A percentile compares a stretch with the other conserved stretches of the same genome.
These are phyloP conservation scores for Paradoxurus hermaphroditus DNA, from an alignment of 2,113 vertebrate species.

Conservation along the genomic window DNA sequence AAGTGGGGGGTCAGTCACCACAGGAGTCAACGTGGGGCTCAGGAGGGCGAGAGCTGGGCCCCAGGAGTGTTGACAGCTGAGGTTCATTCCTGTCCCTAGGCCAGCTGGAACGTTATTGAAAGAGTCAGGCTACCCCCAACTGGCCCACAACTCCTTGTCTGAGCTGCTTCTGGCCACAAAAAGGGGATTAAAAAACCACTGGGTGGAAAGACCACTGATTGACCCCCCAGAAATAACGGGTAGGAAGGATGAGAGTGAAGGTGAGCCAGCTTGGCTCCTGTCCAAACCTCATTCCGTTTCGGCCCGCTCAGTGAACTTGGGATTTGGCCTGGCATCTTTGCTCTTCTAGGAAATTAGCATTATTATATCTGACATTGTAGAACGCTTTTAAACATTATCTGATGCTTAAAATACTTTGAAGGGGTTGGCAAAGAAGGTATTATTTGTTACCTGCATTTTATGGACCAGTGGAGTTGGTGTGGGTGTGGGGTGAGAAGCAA, in stretches of 20 bases:
- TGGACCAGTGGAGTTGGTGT: not conserved
- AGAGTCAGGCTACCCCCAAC: not conserved
- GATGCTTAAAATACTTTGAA: not conserved
- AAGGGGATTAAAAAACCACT: not conserved
- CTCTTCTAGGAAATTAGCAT: conserved; percentile 48
- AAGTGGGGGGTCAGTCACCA: not conserved
- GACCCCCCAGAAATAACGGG: not conserved
- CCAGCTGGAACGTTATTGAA: not conserved
- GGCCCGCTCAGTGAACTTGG: not conserved
- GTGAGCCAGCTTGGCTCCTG: not conserved
- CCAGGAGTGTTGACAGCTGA: not conserved
- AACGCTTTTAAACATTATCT: not conserved
- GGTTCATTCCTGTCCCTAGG: not conserved
- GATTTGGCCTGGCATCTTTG: not conserved
- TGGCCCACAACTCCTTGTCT: not conserved
- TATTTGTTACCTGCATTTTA: not conserved
- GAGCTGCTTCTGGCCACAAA: not conserved
- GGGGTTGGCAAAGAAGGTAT: not conserved
- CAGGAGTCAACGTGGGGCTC: not conserved
- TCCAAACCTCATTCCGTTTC: not conserved
- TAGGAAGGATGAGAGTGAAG: not conserved
- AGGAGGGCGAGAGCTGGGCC: not conserved
- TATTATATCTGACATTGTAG: not conserved
- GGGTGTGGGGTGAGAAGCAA: not conserved
- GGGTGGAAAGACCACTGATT: not conserved